These are phyloP conservation scores for Aurelia aurita DNA, from an alignment of 30 jellyfish, hydroid and myxozoan genomes.

Conservation along the genomic window DNA sequence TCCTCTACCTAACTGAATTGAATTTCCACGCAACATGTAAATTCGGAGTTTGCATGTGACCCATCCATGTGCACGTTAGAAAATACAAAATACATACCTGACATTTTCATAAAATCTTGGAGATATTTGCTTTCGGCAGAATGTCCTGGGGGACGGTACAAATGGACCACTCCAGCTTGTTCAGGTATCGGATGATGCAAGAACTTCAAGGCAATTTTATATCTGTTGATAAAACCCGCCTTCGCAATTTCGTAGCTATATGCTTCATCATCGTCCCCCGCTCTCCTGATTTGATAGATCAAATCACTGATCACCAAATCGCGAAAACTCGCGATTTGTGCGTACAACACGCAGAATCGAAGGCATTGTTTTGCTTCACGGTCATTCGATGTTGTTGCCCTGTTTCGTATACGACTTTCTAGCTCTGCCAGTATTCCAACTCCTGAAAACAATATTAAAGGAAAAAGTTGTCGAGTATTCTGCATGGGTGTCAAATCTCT, in stretches of 20 bases:
- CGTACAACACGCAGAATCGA: background rate
- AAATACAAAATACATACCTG: background rate
- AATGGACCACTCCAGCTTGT: slow-evolving; percentile 3
- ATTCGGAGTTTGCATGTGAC: no score
- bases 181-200: background rate
- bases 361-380: slow-evolving; percentile 6
- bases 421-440: no score
- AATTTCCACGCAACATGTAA: no score
- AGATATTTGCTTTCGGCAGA: slow-evolving; percentile 1
- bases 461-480: no score
- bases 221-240: background rate
- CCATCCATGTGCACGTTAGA: background rate
- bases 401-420: no score
- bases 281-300: background rate
- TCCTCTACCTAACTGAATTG: no score
- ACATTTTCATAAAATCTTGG: background rate
- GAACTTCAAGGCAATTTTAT: background rate
- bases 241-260: background rate
- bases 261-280: slow-evolving; percentile 29
- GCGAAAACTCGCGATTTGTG: slow-evolving; percentile 8
- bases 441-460: no score
- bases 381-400: background rate
- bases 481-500: no score
- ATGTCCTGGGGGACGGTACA: slow-evolving; percentile 17
- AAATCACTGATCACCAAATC: slow-evolving; percentile 2